phyloP scores from a whole-genome alignment of 2,113 vertebrate species.

The Rhinogobius similis region DNA sequence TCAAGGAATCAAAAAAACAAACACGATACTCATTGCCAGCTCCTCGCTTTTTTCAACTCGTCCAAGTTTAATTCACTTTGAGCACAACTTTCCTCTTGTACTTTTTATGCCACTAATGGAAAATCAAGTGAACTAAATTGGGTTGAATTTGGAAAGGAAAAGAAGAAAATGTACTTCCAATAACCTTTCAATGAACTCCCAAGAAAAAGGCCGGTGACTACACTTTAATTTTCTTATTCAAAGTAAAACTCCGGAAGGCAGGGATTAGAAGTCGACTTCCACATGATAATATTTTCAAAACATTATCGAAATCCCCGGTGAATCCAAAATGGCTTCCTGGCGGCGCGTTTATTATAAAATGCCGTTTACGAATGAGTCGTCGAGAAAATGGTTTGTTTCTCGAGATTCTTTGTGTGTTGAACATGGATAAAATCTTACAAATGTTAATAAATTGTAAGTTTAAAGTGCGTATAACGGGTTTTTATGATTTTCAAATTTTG shows the following conservation, averaged over 20 bases:
- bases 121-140: not conserved
- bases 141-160: constrained; percentile 5
- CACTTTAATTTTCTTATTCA: constrained; percentile 77
- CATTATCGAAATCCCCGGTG: constrained; percentile 41
- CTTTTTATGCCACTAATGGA: too few species aligned
- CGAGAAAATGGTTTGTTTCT: too few species aligned
- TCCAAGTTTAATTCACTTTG: too few species aligned
- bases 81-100: too few species aligned
- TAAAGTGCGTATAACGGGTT: too few species aligned
- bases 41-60: too few species aligned
- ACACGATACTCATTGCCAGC: too few species aligned
- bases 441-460: too few species aligned
- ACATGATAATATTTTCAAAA: constrained; percentile 69
- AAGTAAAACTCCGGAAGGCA: constrained; percentile 73
- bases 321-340: constrained; percentile 54
- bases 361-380: not conserved
- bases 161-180: constrained; percentile 73
- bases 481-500: too few species aligned
- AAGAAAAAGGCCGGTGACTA: constrained; percentile 76
- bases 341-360: constrained; percentile 33
- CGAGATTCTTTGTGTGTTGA: too few species aligned
- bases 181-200: constrained; percentile 80
- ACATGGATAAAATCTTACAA: too few species aligned
- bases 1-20: too few species aligned
- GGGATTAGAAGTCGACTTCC: constrained; percentile 75